Evolutionary conservation across 2,113 vertebrate species (phyloP), one percentile per base, ranked within the genome.

Genomic region (Actenoides hombroni): DNA sequence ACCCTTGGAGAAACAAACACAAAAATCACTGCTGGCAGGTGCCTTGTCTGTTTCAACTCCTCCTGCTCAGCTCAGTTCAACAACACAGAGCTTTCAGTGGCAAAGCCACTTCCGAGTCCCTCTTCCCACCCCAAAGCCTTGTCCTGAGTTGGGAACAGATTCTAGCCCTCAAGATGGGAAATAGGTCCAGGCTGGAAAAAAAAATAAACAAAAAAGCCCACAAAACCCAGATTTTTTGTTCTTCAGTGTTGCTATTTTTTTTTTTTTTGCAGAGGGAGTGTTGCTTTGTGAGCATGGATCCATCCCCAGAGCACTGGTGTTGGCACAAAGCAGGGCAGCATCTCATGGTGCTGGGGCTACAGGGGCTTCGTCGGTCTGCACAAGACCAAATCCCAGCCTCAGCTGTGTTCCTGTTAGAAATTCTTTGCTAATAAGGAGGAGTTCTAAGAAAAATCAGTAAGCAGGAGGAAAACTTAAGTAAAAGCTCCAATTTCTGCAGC

Each of bases 401-500:
- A 15, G n/a, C 64, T 4, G 2, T 0, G 1, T 14, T 88, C 39
- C 33, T 69, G 6, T 48, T 51, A 59, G 44, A 74, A 93, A 80
- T 40, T 23, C 15, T 28, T 57, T 42, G 11, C 13, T 74, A 61
- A 80, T 28, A 21, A 40, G 44, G 54, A 39, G 6, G 24, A 28
- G 80, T 83, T 48, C 28, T 44, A 90, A 48, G 57, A 77, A 88
- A 28, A 90, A 69, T n/a, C 44, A 68, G 7, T 20, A 17, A 60
- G 40, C 5, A 0, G 8, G 20, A 49, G 3, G 2, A 54, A 68
- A 71, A 56, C 2, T 1, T 1, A 53, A 49, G 9, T 6, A 2
- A 68, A 85, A 77, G 15, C 0, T 19, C 37, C 14, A 8, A 25
- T 64, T 74, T 68, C 39, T 75, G 31, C 35, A 24, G 12, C 0